Percentiles rank a stretch among this genome's conserved stretches.
phyloP scores from a whole-genome alignment of 1,140 invertebrate species.

The Phortica variegata region DNA sequence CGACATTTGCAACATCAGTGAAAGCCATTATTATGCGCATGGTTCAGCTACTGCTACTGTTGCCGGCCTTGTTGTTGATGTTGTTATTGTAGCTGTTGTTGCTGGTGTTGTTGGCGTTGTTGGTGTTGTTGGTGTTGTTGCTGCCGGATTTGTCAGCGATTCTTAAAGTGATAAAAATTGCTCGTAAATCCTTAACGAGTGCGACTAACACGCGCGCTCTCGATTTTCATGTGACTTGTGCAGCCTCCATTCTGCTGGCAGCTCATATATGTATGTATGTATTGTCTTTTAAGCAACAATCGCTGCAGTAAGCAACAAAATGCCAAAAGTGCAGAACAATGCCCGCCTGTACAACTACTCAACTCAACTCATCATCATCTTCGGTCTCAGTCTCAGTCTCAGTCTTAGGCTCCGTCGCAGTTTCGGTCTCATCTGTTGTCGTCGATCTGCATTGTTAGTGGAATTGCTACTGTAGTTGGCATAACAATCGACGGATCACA shows the following conservation, averaged over 20 bases:
- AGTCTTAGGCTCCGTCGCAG: no score
- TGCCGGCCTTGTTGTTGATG: not conserved
- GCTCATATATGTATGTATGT: conserved; percentile 1
- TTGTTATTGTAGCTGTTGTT: conserved; percentile 10
- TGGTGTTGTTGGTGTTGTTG: conserved; percentile 41
- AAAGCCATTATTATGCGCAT: conserved; percentile 54
- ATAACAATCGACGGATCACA: conserved; percentile 15
- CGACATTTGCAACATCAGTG: conserved; percentile 50
- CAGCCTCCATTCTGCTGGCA: not conserved
- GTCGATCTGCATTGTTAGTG: conserved; percentile 48
- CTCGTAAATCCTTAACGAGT: conserved; percentile 58
- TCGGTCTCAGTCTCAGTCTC: no score
- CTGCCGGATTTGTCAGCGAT: conserved; percentile 57
- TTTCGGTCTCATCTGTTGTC: conserved; percentile 46
- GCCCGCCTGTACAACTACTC: conserved; percentile 25
- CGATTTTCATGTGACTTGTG: conserved; percentile 13
- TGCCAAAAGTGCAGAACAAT: conserved; percentile 35
- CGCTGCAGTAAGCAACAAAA: conserved; percentile 22
- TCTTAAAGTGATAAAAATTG: conserved; percentile 58
- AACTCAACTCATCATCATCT: no score
- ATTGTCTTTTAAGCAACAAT: conserved; percentile 38
- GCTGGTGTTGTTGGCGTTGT: conserved; percentile 2
- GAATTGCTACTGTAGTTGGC: conserved; percentile 1
- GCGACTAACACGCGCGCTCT: conserved; percentile 45
- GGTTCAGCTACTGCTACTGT: conserved; percentile 23